phyloP scores from a whole-genome alignment of 2,113 vertebrate genomes.

The Lophius piscatorius region DNA sequence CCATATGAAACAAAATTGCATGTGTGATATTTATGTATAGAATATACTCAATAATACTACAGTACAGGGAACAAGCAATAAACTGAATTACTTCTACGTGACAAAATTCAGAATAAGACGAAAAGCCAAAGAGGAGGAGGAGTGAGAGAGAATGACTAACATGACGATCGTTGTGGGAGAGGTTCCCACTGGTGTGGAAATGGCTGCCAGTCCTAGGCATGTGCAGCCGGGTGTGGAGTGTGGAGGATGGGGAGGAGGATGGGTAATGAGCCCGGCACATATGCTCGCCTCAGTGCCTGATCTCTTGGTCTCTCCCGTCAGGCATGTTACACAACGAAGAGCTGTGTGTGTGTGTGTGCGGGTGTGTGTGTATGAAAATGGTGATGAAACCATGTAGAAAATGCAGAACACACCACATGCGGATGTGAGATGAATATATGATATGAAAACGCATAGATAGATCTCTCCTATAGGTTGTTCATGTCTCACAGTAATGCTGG shows the following conservation, averaged over 20 bases:
- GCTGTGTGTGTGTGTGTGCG: conserved; percentile 22
- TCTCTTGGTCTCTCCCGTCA: conserved; percentile 73
- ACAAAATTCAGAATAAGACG: conserved; percentile 18
- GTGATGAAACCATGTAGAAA: conserved; percentile 47
- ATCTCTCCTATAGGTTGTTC: not conserved
- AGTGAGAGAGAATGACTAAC: conserved; percentile 44
- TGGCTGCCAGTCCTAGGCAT: conserved; percentile 70
- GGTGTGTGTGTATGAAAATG: conserved; percentile 14
- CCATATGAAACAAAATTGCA: not conserved
- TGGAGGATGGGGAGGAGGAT: conserved; percentile 65
- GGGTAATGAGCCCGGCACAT: conserved; percentile 77
- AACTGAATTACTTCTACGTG: too few relatives aligned
- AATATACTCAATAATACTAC: too few relatives aligned
- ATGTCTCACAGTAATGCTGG: conserved; percentile 14
- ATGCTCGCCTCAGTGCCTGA: conserved; percentile 74
- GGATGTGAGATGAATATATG: conserved; percentile 21
- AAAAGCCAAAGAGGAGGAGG: conserved; percentile 15
- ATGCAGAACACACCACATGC: conserved; percentile 25
- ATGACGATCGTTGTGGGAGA: conserved; percentile 53
- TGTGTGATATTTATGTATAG: not conserved
- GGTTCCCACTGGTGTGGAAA: conserved; percentile 69
- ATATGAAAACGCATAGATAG: conserved; percentile 13
- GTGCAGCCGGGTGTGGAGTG: conserved; percentile 69
- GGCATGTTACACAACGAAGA: conserved; percentile 68
- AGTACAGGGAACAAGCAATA: too few relatives aligned